Conservation (phyloP, 2,888 invertebrate species). For the Helicoverpa assulta region DNA sequence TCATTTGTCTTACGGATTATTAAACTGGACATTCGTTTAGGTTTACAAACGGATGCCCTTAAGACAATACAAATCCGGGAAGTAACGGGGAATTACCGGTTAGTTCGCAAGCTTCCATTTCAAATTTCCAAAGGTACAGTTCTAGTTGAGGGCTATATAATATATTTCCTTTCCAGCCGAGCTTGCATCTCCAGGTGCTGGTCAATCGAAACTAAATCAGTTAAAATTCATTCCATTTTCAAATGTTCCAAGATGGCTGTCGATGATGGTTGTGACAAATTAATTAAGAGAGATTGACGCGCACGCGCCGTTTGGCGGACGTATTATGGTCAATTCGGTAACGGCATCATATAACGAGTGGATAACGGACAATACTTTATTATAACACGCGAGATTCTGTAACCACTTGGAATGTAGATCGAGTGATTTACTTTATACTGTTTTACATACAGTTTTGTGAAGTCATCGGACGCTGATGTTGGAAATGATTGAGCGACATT, state of each 20-base stretch:
- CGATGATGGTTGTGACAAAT: constrained; percentile 66
- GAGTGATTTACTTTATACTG: constrained; percentile 53
- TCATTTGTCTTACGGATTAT: constrained; percentile 33
- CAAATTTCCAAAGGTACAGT: constrained; percentile 37
- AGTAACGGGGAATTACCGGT: constrained; percentile 59
- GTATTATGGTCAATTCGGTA: constrained; percentile 79
- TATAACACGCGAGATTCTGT: constrained; percentile 73
- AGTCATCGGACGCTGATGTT: constrained; percentile 28
- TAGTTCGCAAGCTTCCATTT: constrained; percentile 38
- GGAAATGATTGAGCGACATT: constrained; percentile 43
- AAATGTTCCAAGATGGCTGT: constrained; percentile 35
- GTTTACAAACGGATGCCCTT: constrained; percentile 58
- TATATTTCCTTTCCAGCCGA: constrained; percentile 21
- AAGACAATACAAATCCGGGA: constrained; percentile 61
- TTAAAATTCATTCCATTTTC: constrained; percentile 31
- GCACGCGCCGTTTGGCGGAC: constrained; percentile 71
- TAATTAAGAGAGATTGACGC: constrained; percentile 72
- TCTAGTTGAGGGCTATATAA: constrained; percentile 6
- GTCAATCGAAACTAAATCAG: constrained; percentile 5
- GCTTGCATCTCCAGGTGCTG: constrained; percentile 5
- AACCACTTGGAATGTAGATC: constrained; percentile 57
- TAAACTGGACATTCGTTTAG: constrained; percentile 25
- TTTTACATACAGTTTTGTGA: constrained; percentile 54
- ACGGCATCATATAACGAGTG: constrained; percentile 76
- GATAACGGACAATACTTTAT: constrained; percentile 77